Conservation (phyloP, 1,140 invertebrate species). For the Procambarus virginalis region DNA sequence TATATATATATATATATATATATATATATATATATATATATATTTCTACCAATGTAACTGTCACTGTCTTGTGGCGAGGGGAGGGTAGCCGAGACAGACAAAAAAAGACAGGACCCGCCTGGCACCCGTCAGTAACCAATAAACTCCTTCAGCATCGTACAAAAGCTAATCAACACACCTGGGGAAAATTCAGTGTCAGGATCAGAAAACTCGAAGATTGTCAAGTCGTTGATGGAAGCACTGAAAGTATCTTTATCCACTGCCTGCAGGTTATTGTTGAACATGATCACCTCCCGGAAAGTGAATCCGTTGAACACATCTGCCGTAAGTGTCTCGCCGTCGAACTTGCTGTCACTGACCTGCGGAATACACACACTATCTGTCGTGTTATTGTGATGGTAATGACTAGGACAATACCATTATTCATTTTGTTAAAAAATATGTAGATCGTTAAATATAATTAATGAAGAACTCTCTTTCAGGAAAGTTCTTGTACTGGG, state of each 20-base stretch:
- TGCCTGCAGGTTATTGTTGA: neutral
- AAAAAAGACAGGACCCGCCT: too few relatives aligned
- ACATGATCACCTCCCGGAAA: slow-evolving; percentile 7
- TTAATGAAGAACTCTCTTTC: too few relatives aligned
- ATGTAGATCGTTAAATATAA: too few relatives aligned
- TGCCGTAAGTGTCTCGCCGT: neutral
- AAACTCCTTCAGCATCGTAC: too few relatives aligned
- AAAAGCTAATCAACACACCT: neutral
- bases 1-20: too few relatives aligned
- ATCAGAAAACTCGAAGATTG: slow-evolving; percentile 1
- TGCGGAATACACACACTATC: neutral
- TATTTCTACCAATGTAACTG: too few relatives aligned
- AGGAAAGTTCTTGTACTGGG: too few relatives aligned
- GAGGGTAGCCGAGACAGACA: too few relatives aligned
- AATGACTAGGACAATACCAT: too few relatives aligned
- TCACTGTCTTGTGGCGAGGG: too few relatives aligned
- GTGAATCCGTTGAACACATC: neutral
- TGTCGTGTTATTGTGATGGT: too few relatives aligned
- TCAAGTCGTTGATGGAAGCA: neutral
- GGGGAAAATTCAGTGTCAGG: neutral
- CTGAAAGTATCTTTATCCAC: neutral
- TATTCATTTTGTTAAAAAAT: neutral
- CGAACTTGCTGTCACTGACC: neutral
- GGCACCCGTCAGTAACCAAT: too few relatives aligned
- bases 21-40: neutral